These are phyloP conservation scores for Sarcophaga caerulescens DNA, from an alignment of 2,888 invertebrate genomes.

Conservation along the genomic window DNA sequence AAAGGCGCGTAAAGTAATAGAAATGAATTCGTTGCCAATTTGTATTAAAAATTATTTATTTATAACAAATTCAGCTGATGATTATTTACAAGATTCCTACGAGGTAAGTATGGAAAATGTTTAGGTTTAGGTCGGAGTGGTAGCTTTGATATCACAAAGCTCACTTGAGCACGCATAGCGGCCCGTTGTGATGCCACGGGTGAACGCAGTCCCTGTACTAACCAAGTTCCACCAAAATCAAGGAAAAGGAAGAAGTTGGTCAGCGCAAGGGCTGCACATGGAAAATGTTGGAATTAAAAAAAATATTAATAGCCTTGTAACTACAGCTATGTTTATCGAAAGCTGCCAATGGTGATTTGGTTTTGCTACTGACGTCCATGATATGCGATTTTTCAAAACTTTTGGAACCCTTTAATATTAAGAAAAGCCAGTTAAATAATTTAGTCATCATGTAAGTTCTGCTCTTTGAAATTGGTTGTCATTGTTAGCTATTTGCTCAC, in stretches of 20 bases:
- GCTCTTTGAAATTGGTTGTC: neutral
- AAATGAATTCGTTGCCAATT: conserved; percentile 56
- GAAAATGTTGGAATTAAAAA: neutral
- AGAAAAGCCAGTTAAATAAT: conserved; percentile 68
- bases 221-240: too few relatives aligned
- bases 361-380: conserved; percentile 54
- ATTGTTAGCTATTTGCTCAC: neutral
- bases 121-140: too few relatives aligned
- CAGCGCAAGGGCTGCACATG: too few relatives aligned
- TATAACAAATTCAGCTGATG: neutral
- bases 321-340: conserved; percentile 70
- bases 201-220: too few relatives aligned
- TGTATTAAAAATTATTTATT: conserved; percentile 55
- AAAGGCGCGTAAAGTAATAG: neutral
- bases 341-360: conserved; percentile 56
- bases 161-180: too few relatives aligned
- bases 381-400: conserved; percentile 53
- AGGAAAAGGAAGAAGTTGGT: too few relatives aligned
- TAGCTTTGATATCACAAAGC: too few relatives aligned
- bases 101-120: conserved; percentile 38
- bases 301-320: neutral
- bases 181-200: too few relatives aligned
- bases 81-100: conserved; percentile 53
- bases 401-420: conserved; percentile 33
- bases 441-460: conserved; percentile 66